phyloP scores from a whole-genome alignment of 2,113 vertebrate species.

The Notechis scutatus region DNA sequence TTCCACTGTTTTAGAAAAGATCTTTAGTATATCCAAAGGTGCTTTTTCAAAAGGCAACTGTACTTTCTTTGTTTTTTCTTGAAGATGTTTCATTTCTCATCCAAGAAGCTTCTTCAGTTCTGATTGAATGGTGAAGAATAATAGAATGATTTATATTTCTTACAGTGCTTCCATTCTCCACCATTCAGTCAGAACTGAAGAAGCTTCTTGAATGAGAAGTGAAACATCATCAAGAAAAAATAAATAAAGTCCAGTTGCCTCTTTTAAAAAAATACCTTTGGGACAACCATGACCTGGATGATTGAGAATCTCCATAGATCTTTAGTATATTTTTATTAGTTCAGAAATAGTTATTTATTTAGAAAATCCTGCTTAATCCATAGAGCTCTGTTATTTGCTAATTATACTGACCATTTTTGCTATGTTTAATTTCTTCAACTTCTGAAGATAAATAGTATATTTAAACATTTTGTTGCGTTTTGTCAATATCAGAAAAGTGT shows the following conservation, averaged over 20 bases:
- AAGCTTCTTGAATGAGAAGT: too few relatives aligned
- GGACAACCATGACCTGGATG: too few relatives aligned
- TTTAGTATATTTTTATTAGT: too few relatives aligned
- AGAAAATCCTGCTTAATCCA: conserved; percentile 54
- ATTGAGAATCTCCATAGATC: too few relatives aligned
- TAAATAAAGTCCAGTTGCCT: too few relatives aligned
- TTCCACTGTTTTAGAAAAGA: conserved; percentile 42
- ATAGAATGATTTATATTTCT: too few relatives aligned
- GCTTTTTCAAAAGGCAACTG: neutral
- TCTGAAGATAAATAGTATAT: conserved; percentile 68
- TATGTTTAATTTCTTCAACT: conserved; percentile 51
- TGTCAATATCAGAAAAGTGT: conserved; percentile 52
- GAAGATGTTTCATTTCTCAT: neutral
- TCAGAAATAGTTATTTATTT: conserved; percentile 44
- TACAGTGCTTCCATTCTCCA: too few relatives aligned
- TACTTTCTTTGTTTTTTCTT: neutral
- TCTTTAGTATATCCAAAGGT: conserved; percentile 43
- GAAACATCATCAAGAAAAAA: too few relatives aligned
- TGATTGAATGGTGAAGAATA: too few relatives aligned
- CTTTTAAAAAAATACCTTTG: too few relatives aligned
- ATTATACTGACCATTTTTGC: conserved; percentile 54
- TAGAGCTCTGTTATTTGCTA: conserved; percentile 55
- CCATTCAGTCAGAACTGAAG: too few relatives aligned
- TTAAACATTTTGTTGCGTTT: conserved; percentile 69
- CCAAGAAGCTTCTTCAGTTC: neutral